phyloP scores from a whole-genome alignment of 2,888 invertebrate species.

The Drosophila putrida region DNA sequence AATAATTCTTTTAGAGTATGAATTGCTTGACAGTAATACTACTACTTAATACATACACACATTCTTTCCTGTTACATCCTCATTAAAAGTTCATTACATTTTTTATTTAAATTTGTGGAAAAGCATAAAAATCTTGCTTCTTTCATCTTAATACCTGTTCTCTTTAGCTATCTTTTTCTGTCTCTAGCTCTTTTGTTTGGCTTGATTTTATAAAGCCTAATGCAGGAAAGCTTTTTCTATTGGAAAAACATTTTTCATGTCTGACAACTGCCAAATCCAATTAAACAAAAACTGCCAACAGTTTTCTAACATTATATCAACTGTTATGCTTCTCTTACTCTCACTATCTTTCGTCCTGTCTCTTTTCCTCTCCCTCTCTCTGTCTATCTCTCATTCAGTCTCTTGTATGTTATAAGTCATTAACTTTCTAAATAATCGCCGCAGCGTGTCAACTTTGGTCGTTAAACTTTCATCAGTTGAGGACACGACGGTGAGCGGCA shows the following conservation, averaged over 20 bases:
- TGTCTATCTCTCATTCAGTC: conserved; percentile 7
- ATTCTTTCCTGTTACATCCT: too few species aligned
- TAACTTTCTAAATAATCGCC: conserved; percentile 82
- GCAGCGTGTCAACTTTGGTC: conserved; percentile 81
- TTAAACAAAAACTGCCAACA: conserved; percentile 62
- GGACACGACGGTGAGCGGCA: conserved; percentile 51
- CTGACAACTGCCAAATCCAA: conserved; percentile 64
- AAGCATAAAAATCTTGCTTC: not conserved
- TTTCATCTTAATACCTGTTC: conserved; percentile 6
- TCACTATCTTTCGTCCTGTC: not conserved
- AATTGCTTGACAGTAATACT: too few species aligned
- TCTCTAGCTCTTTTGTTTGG: not conserved
- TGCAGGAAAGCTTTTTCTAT: conserved; percentile 56
- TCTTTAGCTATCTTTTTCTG: not conserved
- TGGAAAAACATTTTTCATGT: conserved; percentile 66
- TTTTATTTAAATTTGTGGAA: too few species aligned
- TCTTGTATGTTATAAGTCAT: conserved; percentile 79
- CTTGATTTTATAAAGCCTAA: conserved; percentile 50
- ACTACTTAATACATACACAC: too few species aligned
- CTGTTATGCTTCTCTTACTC: conserved; percentile 26
- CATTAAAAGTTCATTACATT: too few species aligned
- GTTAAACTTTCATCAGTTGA: conserved; percentile 79
- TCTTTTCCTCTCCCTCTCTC: conserved; percentile 2
- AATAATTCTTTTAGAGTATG: too few species aligned
- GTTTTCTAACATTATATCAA: conserved; percentile 54